phyloP scores from a whole-genome alignment of 2,888 invertebrate species.

The Sphaerophoria rueppellii region DNA sequence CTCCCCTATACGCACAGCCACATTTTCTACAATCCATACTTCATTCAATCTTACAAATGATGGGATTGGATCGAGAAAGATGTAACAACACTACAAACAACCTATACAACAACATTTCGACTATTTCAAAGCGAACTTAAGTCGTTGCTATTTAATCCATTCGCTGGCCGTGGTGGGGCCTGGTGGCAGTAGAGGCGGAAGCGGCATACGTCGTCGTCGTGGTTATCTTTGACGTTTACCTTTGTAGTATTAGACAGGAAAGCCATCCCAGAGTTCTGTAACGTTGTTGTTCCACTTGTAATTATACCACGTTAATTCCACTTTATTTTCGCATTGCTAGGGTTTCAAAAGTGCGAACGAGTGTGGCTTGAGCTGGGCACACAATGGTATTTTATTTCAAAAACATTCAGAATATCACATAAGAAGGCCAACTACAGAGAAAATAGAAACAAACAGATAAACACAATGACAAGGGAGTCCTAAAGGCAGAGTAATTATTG shows the following conservation, averaged over 20 bases:
- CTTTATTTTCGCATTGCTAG: constrained; percentile 66
- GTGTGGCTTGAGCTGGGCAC: constrained; percentile 42
- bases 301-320: constrained; percentile 72
- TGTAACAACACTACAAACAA: neutral
- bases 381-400: constrained; percentile 68
- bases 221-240: constrained; percentile 34
- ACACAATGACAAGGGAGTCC: constrained; percentile 8
- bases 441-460: neutral
- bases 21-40: constrained; percentile 8
- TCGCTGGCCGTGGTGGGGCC: neutral
- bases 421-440: neutral
- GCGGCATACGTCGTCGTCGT: neutral
- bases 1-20: constrained; percentile 22
- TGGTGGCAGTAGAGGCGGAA: no score
- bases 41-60: constrained; percentile 32
- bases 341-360: constrained; percentile 58
- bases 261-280: constrained; percentile 34
- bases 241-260: constrained; percentile 44
- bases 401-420: constrained; percentile 40
- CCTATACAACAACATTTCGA: neutral
- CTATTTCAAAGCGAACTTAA: no score
- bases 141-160: constrained; percentile 57
- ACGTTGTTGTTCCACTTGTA: constrained; percentile 67
- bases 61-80: constrained; percentile 3
- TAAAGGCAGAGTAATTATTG: neutral